phyloP scores from a whole-genome alignment of 53 echinoderm and acorn worm species.

The Temnopleurus reevesii region DNA sequence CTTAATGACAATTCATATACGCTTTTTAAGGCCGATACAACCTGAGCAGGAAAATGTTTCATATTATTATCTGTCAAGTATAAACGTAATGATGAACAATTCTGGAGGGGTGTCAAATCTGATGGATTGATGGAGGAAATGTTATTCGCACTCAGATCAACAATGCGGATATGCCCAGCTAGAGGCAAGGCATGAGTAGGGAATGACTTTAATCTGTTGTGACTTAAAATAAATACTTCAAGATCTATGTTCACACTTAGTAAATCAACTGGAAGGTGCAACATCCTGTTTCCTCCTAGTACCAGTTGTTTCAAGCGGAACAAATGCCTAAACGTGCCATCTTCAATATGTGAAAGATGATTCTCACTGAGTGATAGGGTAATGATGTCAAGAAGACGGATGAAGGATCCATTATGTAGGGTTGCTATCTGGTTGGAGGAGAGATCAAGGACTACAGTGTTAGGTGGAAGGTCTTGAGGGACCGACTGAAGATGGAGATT shows the following conservation, averaged over 20 bases:
- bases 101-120: neutral
- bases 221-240: neutral
- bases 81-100: neutral
- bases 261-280: neutral
- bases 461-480: neutral
- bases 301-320: neutral
- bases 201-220: neutral
- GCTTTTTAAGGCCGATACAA: neutral
- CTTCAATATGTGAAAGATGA: neutral
- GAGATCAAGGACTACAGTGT: slow-evolving; percentile 1
- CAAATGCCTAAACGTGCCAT: neutral
- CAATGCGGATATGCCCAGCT: neutral
- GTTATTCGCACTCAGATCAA: neutral
- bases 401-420: neutral
- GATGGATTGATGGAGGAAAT: neutral
- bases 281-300: neutral
- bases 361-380: neutral
- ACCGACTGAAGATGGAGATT: neutral
- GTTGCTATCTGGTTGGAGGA: neutral
- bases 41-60: neutral
- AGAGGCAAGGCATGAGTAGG: neutral
- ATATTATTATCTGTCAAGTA: neutral
- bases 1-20: neutral
- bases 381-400: neutral
- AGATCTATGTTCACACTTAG: neutral